Evolutionary conservation across 1,140 invertebrate genomes (phyloP).

Genomic region (Drosophila insularis): DNA sequence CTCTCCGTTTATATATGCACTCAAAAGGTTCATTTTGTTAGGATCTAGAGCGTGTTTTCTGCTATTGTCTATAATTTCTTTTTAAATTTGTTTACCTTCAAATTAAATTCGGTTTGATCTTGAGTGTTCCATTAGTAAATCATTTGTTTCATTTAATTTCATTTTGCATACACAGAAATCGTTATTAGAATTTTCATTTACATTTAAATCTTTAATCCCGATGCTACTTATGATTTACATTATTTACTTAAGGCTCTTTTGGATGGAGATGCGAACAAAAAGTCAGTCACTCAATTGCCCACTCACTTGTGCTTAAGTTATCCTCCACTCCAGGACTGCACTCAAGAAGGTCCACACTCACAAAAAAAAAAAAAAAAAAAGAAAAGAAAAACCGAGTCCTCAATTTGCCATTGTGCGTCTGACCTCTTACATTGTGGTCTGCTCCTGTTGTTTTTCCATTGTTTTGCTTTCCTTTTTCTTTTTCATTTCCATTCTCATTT

Average conservation of each 20-base stretch:
- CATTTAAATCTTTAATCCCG: not conserved
- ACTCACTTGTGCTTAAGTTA: conserved; percentile 7
- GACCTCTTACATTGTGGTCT: conserved; percentile 1
- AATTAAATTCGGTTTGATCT: too few species aligned
- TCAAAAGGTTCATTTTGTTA: too few species aligned
- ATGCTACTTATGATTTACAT: not conserved
- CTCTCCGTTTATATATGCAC: not conserved
- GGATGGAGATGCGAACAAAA: not conserved
- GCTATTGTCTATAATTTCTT: too few species aligned
- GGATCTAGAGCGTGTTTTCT: not conserved
- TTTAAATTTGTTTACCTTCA: too few species aligned
- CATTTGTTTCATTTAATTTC: too few species aligned
- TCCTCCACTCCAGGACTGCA: conserved; percentile 7
- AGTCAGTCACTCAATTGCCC: conserved; percentile 5
- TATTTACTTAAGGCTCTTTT: not conserved
- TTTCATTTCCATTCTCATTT: not conserved
- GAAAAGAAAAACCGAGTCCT: not conserved
- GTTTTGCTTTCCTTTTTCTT: conserved; percentile 19
- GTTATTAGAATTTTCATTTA: too few species aligned
- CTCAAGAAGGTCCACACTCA: not conserved
- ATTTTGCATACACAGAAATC: too few species aligned
- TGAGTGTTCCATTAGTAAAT: too few species aligned
- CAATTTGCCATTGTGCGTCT: conserved; percentile 1
- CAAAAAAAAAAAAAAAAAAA: too few species aligned
- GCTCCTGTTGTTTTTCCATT: conserved; percentile 5